Evolutionary conservation across 30 jellyfish, hydroid and myxozoan genomes (phyloP).

Genomic region (Aurelia aurita complex sp. Pacific): DNA sequence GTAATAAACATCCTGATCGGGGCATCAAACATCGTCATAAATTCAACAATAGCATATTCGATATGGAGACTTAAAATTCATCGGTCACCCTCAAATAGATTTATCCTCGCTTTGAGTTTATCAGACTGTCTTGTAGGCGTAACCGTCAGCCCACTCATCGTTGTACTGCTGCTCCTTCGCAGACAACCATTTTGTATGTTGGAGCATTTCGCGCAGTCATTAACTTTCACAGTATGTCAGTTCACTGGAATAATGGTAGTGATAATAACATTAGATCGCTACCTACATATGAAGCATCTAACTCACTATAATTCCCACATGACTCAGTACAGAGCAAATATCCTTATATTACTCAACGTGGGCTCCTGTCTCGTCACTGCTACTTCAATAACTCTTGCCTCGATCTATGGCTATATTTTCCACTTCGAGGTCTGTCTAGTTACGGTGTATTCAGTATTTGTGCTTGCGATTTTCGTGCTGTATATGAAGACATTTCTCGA

Average conservation of each 20-base stretch:
- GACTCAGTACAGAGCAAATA: constrained; percentile 30
- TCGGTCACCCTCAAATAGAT: constrained; percentile 11
- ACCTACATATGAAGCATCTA: constrained; percentile 52
- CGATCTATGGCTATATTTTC: constrained; percentile 40
- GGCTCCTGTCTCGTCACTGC: constrained; percentile 47
- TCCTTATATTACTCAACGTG: constrained; percentile 20
- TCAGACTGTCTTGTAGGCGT: constrained; percentile 47
- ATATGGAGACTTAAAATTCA: constrained; percentile 16
- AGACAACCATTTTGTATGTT: constrained; percentile 29
- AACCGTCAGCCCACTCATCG: constrained; percentile 29
- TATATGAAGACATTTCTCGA: constrained; percentile 29
- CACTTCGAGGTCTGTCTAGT: constrained; percentile 44
- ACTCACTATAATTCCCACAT: constrained; percentile 34
- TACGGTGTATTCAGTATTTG: constrained; percentile 20
- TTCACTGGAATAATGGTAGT: constrained; percentile 56
- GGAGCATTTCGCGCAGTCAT: constrained; percentile 41
- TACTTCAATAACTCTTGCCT: constrained; percentile 12
- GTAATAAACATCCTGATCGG: constrained; percentile 35
- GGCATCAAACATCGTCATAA: constrained; percentile 11
- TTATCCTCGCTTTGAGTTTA: constrained; percentile 23
- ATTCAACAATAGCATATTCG: constrained; percentile 21
- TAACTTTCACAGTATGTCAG: constrained; percentile 41
- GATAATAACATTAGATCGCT: constrained; percentile 48
- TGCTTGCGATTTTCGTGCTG: constrained; percentile 29
- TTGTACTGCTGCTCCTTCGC: constrained; percentile 24